Evolutionary conservation across 1,140 invertebrate species (phyloP).

Genomic region (Hestina assimilis): DNA sequence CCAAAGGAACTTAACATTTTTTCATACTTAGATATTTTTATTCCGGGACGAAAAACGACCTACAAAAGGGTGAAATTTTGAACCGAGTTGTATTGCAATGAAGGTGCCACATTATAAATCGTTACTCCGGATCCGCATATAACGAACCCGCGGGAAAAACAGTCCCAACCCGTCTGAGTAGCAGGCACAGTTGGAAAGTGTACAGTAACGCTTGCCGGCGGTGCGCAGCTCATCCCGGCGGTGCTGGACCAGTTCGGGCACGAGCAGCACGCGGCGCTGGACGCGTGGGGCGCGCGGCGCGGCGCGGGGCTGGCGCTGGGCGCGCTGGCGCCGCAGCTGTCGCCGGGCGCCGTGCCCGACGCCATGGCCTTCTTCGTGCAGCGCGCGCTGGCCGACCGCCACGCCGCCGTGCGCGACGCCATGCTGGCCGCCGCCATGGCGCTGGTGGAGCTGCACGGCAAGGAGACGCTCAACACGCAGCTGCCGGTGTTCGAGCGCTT

Average conservation of each 20-base stretch:
- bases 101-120: too few species aligned
- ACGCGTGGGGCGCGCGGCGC: conserved; percentile 92
- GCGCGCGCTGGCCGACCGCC: conserved; percentile 91
- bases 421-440: conserved; percentile 97
- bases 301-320: conserved; percentile 91
- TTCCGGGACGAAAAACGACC: too few species aligned
- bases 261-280: conserved; percentile 89
- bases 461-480: conserved; percentile 86
- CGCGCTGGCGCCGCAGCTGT: conserved; percentile 85
- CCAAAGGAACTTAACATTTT: too few species aligned
- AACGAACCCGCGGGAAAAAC: too few species aligned
- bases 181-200: too few species aligned
- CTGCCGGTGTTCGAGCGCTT: conserved; percentile 94
- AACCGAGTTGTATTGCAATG: too few species aligned
- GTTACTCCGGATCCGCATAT: too few species aligned
- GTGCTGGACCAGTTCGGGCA: conserved; percentile 95
- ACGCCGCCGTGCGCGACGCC: conserved; percentile 88
- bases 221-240: conserved; percentile 86
- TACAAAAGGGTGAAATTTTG: too few species aligned
- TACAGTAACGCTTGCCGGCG: not conserved
- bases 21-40: too few species aligned
- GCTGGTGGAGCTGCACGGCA: conserved; percentile 94
- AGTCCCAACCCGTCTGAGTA: too few species aligned
- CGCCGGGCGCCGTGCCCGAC: conserved; percentile 82
- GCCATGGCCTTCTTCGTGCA: conserved; percentile 92